phyloP scores from a whole-genome alignment of 2,113 vertebrate genomes.

The Chamaea fasciata region DNA sequence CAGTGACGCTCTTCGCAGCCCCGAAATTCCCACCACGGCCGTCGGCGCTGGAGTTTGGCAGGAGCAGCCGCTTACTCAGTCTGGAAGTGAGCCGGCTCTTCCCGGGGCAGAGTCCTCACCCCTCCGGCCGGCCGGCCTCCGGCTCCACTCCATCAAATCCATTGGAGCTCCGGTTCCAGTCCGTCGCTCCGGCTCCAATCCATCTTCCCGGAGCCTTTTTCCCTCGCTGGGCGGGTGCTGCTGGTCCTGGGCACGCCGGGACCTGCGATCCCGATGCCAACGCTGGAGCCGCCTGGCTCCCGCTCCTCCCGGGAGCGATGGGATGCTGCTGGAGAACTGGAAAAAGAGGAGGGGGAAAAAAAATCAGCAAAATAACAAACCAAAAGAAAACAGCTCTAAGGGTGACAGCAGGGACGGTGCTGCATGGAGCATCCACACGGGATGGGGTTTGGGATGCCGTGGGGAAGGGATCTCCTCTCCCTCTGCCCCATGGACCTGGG shows the following conservation, averaged over 20 bases:
- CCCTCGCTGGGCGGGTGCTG: background rate
- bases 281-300: background rate
- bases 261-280: fast-evolving
- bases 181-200: background rate
- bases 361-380: background rate
- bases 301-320: fast-evolving
- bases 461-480: background rate
- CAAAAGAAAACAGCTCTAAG: background rate
- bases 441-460: fast-evolving
- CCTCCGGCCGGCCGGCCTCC: background rate
- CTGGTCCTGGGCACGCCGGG: background rate
- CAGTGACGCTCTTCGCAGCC: background rate
- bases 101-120: background rate
- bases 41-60: background rate
- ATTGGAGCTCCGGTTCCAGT: fast-evolving
- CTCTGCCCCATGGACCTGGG: background rate
- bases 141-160: fast-evolving
- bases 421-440: fast-evolving
- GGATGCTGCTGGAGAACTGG: background rate
- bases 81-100: background rate
- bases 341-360: too few relatives aligned
- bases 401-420: background rate
- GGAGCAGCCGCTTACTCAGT: background rate
- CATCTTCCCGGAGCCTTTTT: background rate
- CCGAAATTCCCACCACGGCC: background rate